Evolutionary conservation across 1,140 invertebrate genomes (phyloP).

Genomic region (Polypedilum vanderplanki): DNA sequence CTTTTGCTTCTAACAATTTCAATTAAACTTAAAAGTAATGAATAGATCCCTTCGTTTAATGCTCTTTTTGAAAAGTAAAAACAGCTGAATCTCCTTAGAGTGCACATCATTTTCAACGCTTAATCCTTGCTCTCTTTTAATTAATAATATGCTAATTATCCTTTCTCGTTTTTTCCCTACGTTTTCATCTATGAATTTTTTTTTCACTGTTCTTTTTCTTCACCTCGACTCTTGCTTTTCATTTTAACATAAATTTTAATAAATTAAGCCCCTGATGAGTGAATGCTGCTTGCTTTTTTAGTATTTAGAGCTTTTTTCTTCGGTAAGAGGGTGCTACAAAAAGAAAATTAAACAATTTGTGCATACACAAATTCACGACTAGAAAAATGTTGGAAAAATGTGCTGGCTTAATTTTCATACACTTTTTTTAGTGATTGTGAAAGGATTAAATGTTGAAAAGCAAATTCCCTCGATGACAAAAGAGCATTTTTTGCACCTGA

Average conservation of each 20-base stretch:
- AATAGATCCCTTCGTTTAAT: too few species aligned
- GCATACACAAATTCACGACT: not conserved
- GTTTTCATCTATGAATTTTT: too few species aligned
- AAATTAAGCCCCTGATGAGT: not conserved
- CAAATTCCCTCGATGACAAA: not conserved
- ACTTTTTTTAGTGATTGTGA: not conserved
- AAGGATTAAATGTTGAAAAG: not conserved
- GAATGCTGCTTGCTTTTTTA: not conserved
- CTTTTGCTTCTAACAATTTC: too few species aligned
- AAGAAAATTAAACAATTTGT: not conserved
- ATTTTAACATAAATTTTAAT: constrained; percentile 15
- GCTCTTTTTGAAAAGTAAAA: too few species aligned
- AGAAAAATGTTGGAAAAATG: not conserved
- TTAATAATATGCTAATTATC: too few species aligned
- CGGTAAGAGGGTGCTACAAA: not conserved
- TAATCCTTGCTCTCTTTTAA: too few species aligned
- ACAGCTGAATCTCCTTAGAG: too few species aligned
- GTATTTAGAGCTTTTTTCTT: not conserved
- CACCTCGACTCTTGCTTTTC: not conserved
- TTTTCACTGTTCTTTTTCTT: too few species aligned
- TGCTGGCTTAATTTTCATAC: not conserved
- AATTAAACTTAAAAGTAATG: too few species aligned
- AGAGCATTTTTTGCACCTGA: not conserved
- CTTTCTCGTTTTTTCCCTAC: too few species aligned
- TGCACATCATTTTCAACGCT: too few species aligned